Evolutionary conservation across 2,797 vertebrate genomes (phyloP).

Genomic region (Eutrigla gurnardus): DNA sequence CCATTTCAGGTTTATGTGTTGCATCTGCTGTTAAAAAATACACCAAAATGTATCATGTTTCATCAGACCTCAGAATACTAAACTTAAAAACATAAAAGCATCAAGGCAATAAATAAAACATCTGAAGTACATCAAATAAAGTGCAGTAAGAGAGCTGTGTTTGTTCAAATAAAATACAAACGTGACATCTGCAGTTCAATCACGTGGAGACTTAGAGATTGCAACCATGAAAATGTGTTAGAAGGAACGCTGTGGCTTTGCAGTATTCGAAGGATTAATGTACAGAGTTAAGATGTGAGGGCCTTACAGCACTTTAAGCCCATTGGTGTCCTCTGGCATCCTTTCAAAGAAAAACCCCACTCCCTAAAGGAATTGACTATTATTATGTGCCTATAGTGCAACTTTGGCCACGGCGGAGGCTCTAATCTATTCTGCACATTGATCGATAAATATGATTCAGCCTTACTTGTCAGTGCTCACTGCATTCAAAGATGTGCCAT

Average conservation of each 20-base stretch:
- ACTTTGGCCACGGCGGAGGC: slow-evolving; percentile 7
- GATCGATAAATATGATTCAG: slow-evolving; percentile 46
- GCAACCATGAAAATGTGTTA: neutral
- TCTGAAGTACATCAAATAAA: neutral
- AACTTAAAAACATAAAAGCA: neutral
- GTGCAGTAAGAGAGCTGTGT: neutral
- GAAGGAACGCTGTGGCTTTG: neutral
- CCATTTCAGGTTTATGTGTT: neutral
- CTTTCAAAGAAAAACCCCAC: slow-evolving; percentile 8
- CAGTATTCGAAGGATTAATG: neutral
- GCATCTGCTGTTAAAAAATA: neutral
- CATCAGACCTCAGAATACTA: neutral
- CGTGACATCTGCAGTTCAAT: neutral
- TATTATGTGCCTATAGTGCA: slow-evolving; percentile 28
- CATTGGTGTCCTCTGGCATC: slow-evolving; percentile 9
- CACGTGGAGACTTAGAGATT: neutral
- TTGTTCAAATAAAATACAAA: neutral
- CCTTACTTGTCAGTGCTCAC: slow-evolving; percentile 7
- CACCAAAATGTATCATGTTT: neutral
- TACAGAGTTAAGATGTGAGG: slow-evolving; percentile 1
- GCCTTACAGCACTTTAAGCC: neutral
- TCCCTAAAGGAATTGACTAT: slow-evolving; percentile 12
- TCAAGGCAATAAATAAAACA: neutral
- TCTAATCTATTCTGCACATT: slow-evolving; percentile 24
- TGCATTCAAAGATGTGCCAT: slow-evolving; percentile 11